Evolutionary conservation across 2,113 vertebrate species (phyloP).

Genomic region (Monarcha castaneiventris): DNA sequence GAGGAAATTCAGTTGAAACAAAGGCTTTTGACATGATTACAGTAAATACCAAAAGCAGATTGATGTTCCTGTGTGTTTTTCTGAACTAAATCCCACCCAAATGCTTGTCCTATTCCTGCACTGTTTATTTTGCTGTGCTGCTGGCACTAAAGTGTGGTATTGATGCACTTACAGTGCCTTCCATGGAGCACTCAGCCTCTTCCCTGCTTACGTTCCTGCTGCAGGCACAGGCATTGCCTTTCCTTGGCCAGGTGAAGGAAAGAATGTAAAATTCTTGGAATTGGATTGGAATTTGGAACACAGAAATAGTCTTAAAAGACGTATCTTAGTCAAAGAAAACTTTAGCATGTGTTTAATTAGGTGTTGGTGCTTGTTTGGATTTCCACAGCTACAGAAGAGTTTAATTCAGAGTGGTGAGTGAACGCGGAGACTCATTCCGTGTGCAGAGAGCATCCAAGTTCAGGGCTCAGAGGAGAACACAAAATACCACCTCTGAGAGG

Average conservation of each 20-base stretch:
- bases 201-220: background rate
- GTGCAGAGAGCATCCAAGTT: background rate
- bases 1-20: background rate
- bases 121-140: background rate
- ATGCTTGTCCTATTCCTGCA: background rate
- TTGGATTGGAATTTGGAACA: background rate
- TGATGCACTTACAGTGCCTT: rapidly evolving
- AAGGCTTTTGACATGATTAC: background rate
- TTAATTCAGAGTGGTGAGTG: background rate
- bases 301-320: background rate
- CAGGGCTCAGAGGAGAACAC: background rate
- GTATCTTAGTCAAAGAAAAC: background rate
- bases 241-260: background rate
- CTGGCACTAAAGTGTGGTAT: background rate
- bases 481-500: background rate
- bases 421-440: background rate
- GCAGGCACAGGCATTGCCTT: background rate
- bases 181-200: rapidly evolving
- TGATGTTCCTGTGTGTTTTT: background rate
- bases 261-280: background rate
- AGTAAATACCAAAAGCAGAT: background rate
- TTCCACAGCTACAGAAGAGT: background rate
- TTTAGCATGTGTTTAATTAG: background rate
- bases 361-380: background rate
- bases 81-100: background rate